Evolutionary conservation across 2,113 vertebrate species (phyloP).

Genomic region (Gymnobelideus leadbeateri): DNA sequence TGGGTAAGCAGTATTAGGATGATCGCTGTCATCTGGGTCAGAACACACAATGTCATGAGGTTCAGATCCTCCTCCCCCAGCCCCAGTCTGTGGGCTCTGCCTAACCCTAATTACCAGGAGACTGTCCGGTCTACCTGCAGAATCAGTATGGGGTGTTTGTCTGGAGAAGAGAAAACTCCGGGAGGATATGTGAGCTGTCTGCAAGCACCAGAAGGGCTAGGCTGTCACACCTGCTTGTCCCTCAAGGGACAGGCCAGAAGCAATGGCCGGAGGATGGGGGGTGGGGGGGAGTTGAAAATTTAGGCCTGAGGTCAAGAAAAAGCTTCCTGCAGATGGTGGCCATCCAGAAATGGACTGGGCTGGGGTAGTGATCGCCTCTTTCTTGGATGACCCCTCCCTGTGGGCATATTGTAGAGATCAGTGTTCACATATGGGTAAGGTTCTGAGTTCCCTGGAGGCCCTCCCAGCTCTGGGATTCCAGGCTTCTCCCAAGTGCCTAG

Average conservation of each 20-base stretch:
- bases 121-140: background rate
- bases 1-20: no score
- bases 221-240: background rate
- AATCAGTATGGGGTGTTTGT: no score
- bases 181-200: no score
- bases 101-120: background rate
- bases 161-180: no score
- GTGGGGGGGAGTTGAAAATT: background rate
- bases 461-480: background rate
- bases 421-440: background rate
- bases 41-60: background rate
- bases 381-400: background rate
- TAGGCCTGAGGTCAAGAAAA: background rate
- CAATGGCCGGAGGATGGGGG: background rate
- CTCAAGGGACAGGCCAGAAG: background rate
- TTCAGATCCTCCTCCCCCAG: background rate
- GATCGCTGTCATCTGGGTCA: background rate
- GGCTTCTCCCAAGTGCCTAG: background rate
- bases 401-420: background rate
- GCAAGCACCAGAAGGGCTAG: no score
- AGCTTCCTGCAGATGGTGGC: fast-evolving
- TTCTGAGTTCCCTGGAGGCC: background rate
- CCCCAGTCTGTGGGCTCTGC: background rate
- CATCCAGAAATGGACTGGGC: no score
- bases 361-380: background rate